Conservation (phyloP, 2,113 vertebrate genomes). For the Thamnaconus septentrionalis region DNA sequence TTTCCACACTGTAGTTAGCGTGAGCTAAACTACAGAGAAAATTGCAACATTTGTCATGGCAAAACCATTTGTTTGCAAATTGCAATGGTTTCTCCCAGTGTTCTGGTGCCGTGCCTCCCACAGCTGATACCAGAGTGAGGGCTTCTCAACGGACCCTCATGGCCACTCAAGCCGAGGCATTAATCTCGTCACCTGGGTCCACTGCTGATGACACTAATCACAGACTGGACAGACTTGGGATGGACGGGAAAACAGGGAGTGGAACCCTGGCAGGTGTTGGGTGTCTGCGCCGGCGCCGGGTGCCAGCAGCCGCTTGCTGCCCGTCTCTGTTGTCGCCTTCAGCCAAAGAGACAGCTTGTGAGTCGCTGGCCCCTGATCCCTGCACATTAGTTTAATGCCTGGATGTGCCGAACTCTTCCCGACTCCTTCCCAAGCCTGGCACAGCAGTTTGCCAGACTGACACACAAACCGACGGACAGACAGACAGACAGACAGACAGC, state of each 20-base stretch:
- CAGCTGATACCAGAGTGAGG: constrained; percentile 14
- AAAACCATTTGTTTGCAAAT: constrained; percentile 26
- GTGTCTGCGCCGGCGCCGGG: constrained; percentile 57
- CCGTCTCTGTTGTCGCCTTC: constrained; percentile 55
- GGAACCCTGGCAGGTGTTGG: constrained; percentile 74
- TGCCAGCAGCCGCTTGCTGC: constrained; percentile 50
- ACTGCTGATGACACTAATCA: constrained; percentile 64
- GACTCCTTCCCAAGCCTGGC: constrained; percentile 47
- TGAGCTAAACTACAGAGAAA: constrained; percentile 18
- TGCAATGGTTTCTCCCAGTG: constrained; percentile 32
- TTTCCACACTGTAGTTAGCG: constrained; percentile 18
- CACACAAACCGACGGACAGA: constrained; percentile 1
- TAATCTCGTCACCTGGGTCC: constrained; percentile 54
- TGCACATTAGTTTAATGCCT: constrained; percentile 75
- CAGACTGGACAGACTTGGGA: constrained; percentile 43
- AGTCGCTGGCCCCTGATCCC: constrained; percentile 71
- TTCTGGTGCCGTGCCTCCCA: constrained; percentile 18
- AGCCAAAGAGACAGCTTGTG: constrained; percentile 74
- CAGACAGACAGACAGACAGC: background rate
- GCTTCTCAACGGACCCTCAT: constrained; percentile 16
- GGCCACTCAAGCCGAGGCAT: constrained; percentile 11
- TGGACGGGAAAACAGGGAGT: constrained; percentile 57
- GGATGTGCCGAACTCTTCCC: constrained; percentile 65
- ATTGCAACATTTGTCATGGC: constrained; percentile 43
- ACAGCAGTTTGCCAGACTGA: constrained; percentile 37